Percentiles rank a stretch among this genome's conserved stretches.
Evolutionary conservation across 2,888 invertebrate genomes (phyloP).

Genomic region (Cephus pulcher): DNA sequence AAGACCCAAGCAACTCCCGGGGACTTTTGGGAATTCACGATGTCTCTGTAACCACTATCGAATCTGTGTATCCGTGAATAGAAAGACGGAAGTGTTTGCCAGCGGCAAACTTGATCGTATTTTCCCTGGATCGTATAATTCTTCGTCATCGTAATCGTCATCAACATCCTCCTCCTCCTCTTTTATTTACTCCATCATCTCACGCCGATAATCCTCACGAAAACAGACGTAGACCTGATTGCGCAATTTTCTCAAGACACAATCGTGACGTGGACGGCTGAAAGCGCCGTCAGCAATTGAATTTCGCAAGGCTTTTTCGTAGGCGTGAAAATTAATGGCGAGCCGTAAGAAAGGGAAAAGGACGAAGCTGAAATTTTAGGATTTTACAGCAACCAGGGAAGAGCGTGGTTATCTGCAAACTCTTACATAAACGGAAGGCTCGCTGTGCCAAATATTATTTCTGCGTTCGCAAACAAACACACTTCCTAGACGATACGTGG

Average conservation of each 20-base stretch:
- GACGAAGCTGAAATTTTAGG: conserved; percentile 13
- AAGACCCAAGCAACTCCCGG: not conserved
- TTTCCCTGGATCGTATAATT: not conserved
- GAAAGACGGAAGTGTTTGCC: not conserved
- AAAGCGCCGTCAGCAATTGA: not conserved
- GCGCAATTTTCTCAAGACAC: not conserved
- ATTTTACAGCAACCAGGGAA: not conserved
- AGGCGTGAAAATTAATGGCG: conserved; percentile 19
- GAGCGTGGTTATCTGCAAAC: conserved; percentile 9
- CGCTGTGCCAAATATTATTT: conserved; percentile 53
- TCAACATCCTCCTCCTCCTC: not conserved
- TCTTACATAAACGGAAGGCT: conserved; percentile 43
- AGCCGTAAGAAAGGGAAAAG: conserved; percentile 4
- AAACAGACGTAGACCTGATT: not conserved
- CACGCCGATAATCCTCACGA: not conserved
- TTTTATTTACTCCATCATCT: not conserved
- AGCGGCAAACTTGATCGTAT: not conserved
- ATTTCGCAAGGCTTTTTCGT: not conserved
- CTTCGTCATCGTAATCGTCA: not conserved
- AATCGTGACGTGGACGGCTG: not conserved
- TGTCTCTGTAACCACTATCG: not conserved
- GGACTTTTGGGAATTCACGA: not conserved
- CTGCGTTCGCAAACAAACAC: conserved; percentile 41
- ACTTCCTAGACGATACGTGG: not conserved
- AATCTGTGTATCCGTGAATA: not conserved